Conservation (phyloP, 2,797 vertebrate genomes). For the Buphagus erythrorhynchus region DNA sequence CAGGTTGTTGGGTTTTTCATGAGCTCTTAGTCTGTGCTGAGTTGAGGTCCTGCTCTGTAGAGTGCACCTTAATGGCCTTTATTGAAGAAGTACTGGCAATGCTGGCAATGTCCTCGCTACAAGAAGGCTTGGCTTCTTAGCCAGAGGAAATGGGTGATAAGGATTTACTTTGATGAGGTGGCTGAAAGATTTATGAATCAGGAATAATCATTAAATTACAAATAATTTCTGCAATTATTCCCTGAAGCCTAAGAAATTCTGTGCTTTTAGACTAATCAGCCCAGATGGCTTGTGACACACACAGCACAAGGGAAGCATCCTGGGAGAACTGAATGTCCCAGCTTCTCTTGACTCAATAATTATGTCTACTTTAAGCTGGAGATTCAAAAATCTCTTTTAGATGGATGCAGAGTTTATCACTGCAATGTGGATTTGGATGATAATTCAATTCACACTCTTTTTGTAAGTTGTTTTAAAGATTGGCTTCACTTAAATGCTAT, state of each 20-base stretch:
- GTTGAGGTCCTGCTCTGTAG: background rate
- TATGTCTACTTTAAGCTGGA: background rate
- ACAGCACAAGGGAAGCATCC: background rate
- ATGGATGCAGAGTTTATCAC: background rate
- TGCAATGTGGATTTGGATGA: background rate
- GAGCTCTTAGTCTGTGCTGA: background rate
- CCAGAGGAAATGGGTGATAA: background rate
- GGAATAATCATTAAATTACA: background rate
- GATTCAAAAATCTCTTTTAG: background rate
- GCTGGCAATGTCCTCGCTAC: background rate
- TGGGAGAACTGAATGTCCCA: background rate
- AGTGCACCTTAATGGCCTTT: conserved; percentile 15
- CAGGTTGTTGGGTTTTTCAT: background rate
- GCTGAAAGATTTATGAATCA: background rate
- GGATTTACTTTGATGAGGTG: background rate
- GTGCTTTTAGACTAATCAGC: background rate
- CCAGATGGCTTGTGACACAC: conserved; percentile 2
- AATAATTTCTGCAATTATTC: background rate
- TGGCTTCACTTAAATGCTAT: background rate
- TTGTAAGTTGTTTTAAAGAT: background rate
- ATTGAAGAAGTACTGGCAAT: background rate
- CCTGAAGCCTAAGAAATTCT: background rate
- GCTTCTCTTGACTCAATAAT: background rate
- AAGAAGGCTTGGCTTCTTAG: background rate
- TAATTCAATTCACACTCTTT: background rate